A percentile compares a stretch with the other conserved stretches of the same genome.
Evolutionary conservation across 1,140 invertebrate genomes (phyloP).

Genomic region (Drosophila pectinifera): DNA sequence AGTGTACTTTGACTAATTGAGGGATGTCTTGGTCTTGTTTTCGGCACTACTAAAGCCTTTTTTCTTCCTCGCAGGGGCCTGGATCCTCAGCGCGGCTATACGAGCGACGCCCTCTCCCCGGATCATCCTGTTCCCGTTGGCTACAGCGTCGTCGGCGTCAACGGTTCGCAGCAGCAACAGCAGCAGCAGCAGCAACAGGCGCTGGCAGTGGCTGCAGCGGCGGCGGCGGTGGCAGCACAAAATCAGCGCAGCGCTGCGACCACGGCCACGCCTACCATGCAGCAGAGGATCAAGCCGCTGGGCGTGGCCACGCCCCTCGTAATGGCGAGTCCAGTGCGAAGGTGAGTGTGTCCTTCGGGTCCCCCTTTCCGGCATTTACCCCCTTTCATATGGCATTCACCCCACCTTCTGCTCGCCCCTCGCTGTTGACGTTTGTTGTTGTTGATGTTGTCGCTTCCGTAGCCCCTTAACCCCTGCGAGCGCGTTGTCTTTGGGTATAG

Average conservation of each 20-base stretch:
- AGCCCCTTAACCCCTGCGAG: neutral
- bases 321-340: constrained; percentile 93
- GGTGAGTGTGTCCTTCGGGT: constrained; percentile 86
- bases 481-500: neutral
- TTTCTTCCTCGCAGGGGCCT: constrained; percentile 85
- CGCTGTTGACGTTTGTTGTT: constrained; percentile 6
- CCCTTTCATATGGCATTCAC: constrained; percentile 12
- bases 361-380: neutral
- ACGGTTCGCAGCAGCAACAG: constrained; percentile 55
- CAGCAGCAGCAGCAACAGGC: constrained; percentile 58
- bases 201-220: constrained; percentile 57
- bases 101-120: constrained; percentile 89
- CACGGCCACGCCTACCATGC: constrained; percentile 90
- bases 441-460: constrained; percentile 8
- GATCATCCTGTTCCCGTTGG: constrained; percentile 83
- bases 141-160: constrained; percentile 59
- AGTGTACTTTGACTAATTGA: too few species aligned
- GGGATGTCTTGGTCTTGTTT: too few species aligned
- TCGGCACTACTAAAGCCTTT: constrained; percentile 7
- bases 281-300: constrained; percentile 94
- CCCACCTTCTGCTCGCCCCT: neutral
- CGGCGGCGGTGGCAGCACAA: constrained; percentile 66
- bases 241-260: constrained; percentile 75
- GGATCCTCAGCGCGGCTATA: constrained; percentile 89
- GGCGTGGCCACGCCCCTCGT: constrained; percentile 95